Base-by-base conservation (phyloP, 2,113 vertebrate species). In the Periophthalmodon schlosseri region DNA sequence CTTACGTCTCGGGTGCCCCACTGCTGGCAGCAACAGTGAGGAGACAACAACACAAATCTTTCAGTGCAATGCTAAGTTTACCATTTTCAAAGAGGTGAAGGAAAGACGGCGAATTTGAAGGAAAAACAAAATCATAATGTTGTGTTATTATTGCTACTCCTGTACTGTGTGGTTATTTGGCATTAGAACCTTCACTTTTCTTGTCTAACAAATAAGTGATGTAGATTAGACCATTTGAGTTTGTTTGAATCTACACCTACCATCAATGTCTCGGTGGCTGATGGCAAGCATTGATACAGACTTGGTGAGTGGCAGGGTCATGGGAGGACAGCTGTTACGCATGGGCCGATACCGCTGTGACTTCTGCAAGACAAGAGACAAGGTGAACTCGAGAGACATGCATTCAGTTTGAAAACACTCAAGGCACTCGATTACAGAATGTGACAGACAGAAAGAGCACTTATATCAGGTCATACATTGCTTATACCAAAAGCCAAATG, bases 211-310 rank as follows among this genome's bases (percentile, higher is more conserved):
- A 2, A 18, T 18, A 18, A 1, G 28, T 12, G 10, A 57, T 23
- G 56, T 24, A 64, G 61, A 64, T n/a, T 21, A 65, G 9, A 65
- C n/a, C 18, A 21, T 44, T 44, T n/a, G 18, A n/a, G 34, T 36
- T 20, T 6, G 15, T 34, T 20, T 9, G 10, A 23, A 68, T 49
- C 46, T 34, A 66, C 70, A 84, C 90, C 87, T 79, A 99, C 98
- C 94, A 81, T 99, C 97, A 5, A 93, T 84, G 82, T 94, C 94
- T 80, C 95, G 92, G 76, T 97, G 96, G 92, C 92, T 95, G 90
- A 99, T 98, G 73, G 96, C 91, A 75, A 97, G 92, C 85, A 99
- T 94, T 15, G 96, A 99, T 76, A 98, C 91, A n/a, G 96, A 97
- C 90, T 99, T 97, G 66, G 95, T 97, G 88, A 99, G 90, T 0